Percentiles rank a stretch among this genome's conserved stretches.
Conservation (phyloP, 2,113 vertebrate genomes). For the Megaceryle torquata region DNA sequence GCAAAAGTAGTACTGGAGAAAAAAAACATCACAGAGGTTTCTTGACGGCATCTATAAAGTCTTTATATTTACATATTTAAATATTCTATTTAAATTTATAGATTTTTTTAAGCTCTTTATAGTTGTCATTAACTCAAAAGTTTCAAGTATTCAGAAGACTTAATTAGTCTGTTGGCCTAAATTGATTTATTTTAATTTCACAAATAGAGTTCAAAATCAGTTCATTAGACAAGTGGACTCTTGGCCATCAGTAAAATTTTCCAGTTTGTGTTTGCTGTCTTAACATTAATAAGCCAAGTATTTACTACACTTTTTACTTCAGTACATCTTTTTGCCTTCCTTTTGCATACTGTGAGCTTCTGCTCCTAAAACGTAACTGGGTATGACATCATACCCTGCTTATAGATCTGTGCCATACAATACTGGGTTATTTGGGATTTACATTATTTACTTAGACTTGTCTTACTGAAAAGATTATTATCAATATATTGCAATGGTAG, state of each 20-base stretch:
- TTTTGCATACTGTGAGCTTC: neutral
- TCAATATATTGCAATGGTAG: neutral
- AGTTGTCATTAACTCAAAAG: neutral
- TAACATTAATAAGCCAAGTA: neutral
- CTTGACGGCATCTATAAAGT: neutral
- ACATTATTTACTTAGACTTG: neutral
- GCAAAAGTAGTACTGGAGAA: neutral
- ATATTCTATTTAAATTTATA: neutral
- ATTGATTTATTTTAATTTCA: neutral
- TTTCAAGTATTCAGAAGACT: neutral
- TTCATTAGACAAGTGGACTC: neutral
- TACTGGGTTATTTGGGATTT: neutral
- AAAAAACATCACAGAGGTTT: neutral
- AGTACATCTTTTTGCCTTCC: neutral
- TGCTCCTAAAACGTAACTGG: neutral
- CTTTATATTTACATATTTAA: neutral
- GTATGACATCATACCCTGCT: neutral
- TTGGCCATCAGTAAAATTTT: neutral
- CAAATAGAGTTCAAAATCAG: neutral
- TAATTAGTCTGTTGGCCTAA: neutral
- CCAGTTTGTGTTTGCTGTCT: neutral
- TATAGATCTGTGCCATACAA: neutral
- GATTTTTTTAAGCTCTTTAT: neutral
- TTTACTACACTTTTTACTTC: neutral
- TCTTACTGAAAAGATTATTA: neutral